A percentile compares a stretch with the other conserved stretches of the same genome.
These are phyloP conservation scores for Crenuchus spilurus DNA, from an alignment of 2,797 vertebrate species.

Conservation along the genomic window DNA sequence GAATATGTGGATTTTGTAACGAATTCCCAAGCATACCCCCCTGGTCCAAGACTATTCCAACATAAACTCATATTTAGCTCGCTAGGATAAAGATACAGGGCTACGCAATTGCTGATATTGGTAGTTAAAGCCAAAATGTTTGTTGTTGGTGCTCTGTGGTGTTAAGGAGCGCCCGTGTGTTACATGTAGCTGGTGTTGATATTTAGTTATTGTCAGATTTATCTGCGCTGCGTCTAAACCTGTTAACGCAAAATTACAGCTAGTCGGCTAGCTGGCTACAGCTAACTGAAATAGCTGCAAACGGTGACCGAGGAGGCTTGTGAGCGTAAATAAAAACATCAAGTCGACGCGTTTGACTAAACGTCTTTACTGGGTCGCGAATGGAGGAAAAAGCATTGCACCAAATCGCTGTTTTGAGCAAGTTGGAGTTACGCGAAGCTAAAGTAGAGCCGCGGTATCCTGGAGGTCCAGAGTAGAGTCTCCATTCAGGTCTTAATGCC, in stretches of 20 bases:
- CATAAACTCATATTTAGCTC: constrained; percentile 84
- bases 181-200: constrained; percentile 63
- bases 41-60: constrained; percentile 85
- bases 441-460: constrained; percentile 34
- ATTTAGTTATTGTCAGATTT: constrained; percentile 80
- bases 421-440: constrained; percentile 37
- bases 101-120: constrained; percentile 68
- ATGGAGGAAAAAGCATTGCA: constrained; percentile 4
- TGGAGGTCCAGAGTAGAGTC: constrained; percentile 39
- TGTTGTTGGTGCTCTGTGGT: constrained; percentile 33
- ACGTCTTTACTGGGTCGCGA: neutral
- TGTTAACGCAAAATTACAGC: constrained; percentile 70
- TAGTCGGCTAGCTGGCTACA: constrained; percentile 75
- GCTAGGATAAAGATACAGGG: constrained; percentile 69
- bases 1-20: constrained; percentile 72
- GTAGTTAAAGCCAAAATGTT: constrained; percentile 23
- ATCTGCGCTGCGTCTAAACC: constrained; percentile 72
- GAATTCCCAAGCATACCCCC: constrained; percentile 86
- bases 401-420: constrained; percentile 4
- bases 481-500: constrained; percentile 34
- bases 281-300: constrained; percentile 73
- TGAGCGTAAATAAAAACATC: constrained; percentile 19
- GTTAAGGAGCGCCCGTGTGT: constrained; percentile 26
- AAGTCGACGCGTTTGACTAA: neutral
- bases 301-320: constrained; percentile 43